Evolutionary conservation across 2,797 vertebrate species (phyloP).

Genomic region (Hippocampus kuda): DNA sequence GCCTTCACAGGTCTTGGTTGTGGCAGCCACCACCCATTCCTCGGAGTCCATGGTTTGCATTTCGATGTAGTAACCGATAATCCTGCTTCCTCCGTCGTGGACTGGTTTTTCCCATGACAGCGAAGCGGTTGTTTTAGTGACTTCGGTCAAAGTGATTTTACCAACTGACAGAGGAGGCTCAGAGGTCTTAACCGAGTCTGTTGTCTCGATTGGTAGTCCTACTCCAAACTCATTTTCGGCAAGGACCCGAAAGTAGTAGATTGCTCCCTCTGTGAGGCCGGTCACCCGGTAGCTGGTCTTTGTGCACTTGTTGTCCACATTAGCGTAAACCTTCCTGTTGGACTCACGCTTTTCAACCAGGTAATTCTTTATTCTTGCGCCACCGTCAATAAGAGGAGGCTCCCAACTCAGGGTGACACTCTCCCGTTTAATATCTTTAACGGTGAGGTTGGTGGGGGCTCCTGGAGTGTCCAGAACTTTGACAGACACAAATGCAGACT

Average conservation of each 20-base stretch:
- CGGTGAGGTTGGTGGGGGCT: conserved; percentile 78
- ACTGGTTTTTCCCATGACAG: conserved; percentile 96
- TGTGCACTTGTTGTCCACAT: conserved; percentile 84
- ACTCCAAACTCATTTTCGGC: conserved; percentile 98
- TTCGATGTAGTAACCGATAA: conserved; percentile 92
- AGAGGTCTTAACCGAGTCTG: conserved; percentile 81
- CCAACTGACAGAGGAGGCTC: conserved; percentile 91
- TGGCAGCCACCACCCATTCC: conserved; percentile 84
- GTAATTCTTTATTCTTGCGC: conserved; percentile 91
- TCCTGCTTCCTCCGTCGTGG: conserved; percentile 93
- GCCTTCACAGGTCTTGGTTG: conserved; percentile 84
- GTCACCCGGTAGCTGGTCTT: conserved; percentile 92
- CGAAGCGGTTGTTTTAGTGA: conserved; percentile 84
- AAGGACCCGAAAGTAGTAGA: conserved; percentile 96
- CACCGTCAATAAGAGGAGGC: conserved; percentile 90
- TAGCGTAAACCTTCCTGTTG: conserved; percentile 88
- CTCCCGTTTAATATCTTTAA: conserved; percentile 89
- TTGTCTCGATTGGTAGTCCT: conserved; percentile 79
- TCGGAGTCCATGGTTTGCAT: conserved; percentile 89
- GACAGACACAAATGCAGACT: conserved; percentile 92
- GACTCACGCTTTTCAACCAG: conserved; percentile 96
- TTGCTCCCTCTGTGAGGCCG: conserved; percentile 84
- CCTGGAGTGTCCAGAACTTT: conserved; percentile 96
- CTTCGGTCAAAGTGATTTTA: conserved; percentile 87
- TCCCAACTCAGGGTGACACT: conserved; percentile 87